Evolutionary conservation across 2,888 invertebrate genomes (phyloP).

Genomic region (Stenodema calcarata): DNA sequence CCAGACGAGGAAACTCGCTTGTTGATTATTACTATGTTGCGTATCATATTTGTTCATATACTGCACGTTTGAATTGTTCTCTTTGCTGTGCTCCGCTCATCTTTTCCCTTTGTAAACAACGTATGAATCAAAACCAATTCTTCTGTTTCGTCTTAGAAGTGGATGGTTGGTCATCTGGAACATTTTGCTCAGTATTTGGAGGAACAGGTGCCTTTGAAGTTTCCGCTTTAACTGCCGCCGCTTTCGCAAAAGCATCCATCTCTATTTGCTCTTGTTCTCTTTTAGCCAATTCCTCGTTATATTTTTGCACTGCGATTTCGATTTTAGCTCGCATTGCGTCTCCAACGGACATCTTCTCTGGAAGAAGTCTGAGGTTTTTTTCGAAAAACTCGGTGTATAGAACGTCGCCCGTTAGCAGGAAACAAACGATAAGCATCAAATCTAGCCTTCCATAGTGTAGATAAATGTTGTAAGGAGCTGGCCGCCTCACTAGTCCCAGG

Average conservation of each 20-base stretch:
- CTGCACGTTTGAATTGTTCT: too few relatives aligned
- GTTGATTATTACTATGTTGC: too few relatives aligned
- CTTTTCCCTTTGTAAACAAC: too few relatives aligned
- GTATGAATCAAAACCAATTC: neutral
- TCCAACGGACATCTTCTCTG: slow-evolving; percentile 22
- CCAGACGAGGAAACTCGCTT: too few relatives aligned
- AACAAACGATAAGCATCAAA: neutral
- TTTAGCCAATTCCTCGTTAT: neutral
- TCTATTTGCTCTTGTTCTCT: neutral
- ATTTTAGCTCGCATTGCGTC: slow-evolving; percentile 6
- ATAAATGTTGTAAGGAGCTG: neutral
- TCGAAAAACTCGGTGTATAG: slow-evolving; percentile 32
- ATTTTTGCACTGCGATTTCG: neutral
- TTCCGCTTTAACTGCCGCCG: neutral
- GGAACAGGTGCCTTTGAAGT: too few relatives aligned
- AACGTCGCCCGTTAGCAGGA: neutral
- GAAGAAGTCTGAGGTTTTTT: neutral
- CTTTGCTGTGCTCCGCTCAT: too few relatives aligned
- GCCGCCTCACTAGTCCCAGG: neutral
- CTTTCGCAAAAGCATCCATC: neutral
- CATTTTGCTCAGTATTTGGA: neutral
- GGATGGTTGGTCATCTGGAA: neutral
- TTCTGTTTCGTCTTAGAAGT: neutral
- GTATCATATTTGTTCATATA: too few relatives aligned
- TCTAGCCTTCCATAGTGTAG: slow-evolving; percentile 15